These are phyloP conservation scores for Deroptyus accipitrinus DNA, from an alignment of 2,113 vertebrate genomes.

Conservation along the genomic window DNA sequence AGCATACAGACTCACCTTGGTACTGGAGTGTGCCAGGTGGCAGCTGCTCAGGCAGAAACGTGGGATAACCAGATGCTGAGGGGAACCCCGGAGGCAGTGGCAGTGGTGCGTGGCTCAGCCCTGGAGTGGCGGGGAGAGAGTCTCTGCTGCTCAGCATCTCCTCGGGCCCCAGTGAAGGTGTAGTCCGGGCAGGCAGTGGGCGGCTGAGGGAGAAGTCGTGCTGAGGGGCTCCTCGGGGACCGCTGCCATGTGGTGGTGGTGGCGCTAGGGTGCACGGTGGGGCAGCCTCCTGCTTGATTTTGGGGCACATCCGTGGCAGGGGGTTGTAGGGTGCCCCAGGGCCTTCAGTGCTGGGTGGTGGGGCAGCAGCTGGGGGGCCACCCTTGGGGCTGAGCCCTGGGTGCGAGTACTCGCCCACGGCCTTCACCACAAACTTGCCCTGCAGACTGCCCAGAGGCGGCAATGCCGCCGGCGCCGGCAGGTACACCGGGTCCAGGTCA, in stretches of 20 bases:
- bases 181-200: slow-evolving; percentile 78
- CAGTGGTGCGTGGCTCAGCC: slow-evolving; percentile 75
- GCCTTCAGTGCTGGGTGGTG: slow-evolving; percentile 71
- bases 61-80: slow-evolving; percentile 77
- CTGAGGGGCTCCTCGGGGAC: slow-evolving; percentile 74
- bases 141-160: slow-evolving; percentile 84
- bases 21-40: slow-evolving; percentile 80
- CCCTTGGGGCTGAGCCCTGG: slow-evolving; percentile 79
- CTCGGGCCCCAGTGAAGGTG: slow-evolving; percentile 83
- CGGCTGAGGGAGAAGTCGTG: slow-evolving; percentile 81
- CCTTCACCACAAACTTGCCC: slow-evolving; percentile 91
- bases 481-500: slow-evolving; percentile 91
- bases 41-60: slow-evolving; percentile 84
- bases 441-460: slow-evolving; percentile 76
- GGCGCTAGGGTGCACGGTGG: slow-evolving; percentile 78
- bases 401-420: slow-evolving; percentile 85
- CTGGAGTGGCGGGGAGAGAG: slow-evolving; percentile 76
- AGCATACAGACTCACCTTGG: slow-evolving; percentile 83
- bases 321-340: slow-evolving; percentile 59
- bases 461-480: slow-evolving; percentile 76
- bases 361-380: slow-evolving; percentile 36
- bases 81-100: slow-evolving; percentile 85
- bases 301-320: slow-evolving; percentile 74
- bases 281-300: slow-evolving; percentile 90
- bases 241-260: slow-evolving; percentile 72